A percentile compares a stretch with the other conserved stretches of the same genome.
These are phyloP conservation scores for Myiotriccus ornatus DNA, from an alignment of 2,797 vertebrate genomes.

Conservation along the genomic window DNA sequence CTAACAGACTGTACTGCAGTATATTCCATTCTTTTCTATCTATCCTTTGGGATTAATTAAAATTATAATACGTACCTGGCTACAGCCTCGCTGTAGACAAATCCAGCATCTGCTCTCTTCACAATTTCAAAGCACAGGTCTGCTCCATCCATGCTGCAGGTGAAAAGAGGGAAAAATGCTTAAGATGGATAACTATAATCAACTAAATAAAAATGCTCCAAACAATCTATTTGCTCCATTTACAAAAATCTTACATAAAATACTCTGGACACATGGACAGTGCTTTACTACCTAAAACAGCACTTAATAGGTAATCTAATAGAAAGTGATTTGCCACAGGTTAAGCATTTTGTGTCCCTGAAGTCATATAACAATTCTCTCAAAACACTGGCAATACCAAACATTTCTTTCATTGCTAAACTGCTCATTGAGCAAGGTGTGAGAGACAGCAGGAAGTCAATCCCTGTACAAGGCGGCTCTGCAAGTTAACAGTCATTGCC, in stretches of 20 bases:
- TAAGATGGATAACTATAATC: constrained; percentile 4
- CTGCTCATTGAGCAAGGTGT: not conserved
- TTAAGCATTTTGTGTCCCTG: not conserved
- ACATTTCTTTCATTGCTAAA: not conserved
- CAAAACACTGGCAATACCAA: not conserved
- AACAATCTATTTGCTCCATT: not conserved
- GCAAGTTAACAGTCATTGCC: not conserved
- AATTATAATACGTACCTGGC: constrained; percentile 85
- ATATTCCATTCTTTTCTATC: not conserved
- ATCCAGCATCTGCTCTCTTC: constrained; percentile 96
- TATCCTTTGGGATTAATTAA: constrained; percentile 6
- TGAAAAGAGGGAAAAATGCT: constrained; percentile 45
- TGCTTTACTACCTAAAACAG: not conserved
- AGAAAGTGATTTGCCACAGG: not conserved
- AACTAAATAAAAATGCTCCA: not conserved
- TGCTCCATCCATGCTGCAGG: constrained; percentile 93
- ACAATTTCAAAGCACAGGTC: constrained; percentile 99
- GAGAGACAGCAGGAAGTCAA: not conserved
- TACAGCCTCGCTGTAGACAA: constrained; percentile 98
- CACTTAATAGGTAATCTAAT: not conserved
- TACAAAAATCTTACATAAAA: not conserved
- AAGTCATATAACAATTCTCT: not conserved
- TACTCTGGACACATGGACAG: not conserved
- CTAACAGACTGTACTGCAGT: not conserved
- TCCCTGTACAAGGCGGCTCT: not conserved